Evolutionary conservation across 2,113 vertebrate genomes (phyloP).

Genomic region (Colaptes auratus): DNA sequence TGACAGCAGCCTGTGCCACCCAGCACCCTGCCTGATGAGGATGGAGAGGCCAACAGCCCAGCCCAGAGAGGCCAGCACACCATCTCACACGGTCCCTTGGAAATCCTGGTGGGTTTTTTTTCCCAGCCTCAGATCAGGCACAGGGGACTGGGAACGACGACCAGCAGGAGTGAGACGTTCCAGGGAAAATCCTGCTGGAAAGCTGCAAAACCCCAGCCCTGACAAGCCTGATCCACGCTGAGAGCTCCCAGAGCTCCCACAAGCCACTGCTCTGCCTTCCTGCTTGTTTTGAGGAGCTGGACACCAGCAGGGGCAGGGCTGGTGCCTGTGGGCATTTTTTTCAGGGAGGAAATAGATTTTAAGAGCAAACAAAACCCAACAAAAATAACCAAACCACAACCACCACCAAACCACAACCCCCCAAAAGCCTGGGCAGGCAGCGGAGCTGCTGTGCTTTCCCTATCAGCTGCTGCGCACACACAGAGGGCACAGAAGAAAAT

Average conservation of each 20-base stretch:
- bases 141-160: fast-evolving
- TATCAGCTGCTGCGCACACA: slow-evolving; percentile 31
- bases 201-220: neutral
- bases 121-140: neutral
- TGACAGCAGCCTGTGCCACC: neutral
- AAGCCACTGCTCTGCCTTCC: neutral
- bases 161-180: fast-evolving
- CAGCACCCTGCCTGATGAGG: neutral
- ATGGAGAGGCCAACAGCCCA: neutral
- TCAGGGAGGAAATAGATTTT: neutral
- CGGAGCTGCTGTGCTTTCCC: slow-evolving; percentile 7
- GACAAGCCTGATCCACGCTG: fast-evolving
- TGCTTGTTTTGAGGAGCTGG: neutral
- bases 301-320: neutral
- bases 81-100: fast-evolving
- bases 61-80: too few relatives aligned
- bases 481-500: slow-evolving; percentile 31
- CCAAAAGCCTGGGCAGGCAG: neutral
- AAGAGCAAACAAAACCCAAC: neutral
- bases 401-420: too few relatives aligned
- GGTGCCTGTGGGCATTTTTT: neutral
- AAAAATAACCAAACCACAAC: too few relatives aligned
- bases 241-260: neutral
- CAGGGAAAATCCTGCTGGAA: neutral
- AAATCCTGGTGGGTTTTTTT: neutral